Conservation (phyloP, 2,113 vertebrate species). For the Prinia subflava region DNA sequence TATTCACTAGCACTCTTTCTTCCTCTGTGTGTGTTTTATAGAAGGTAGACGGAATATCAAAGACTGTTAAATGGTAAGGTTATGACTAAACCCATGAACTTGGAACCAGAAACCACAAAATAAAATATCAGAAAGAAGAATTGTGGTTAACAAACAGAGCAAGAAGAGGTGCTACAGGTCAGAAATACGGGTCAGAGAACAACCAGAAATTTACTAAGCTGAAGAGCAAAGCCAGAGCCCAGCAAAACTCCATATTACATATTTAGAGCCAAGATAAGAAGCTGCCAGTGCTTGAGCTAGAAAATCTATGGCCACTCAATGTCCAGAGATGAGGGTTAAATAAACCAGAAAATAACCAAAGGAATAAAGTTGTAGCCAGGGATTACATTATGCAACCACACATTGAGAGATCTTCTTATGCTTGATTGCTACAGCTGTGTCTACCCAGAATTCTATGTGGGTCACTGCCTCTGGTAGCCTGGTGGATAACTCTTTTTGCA, state of each 20-base stretch:
- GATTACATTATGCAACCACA: neutral
- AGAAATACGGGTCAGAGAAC: neutral
- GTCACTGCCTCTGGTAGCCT: neutral
- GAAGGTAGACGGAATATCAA: neutral
- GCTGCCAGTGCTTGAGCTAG: neutral
- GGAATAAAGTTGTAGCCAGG: neutral
- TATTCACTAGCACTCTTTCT: neutral
- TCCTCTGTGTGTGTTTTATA: neutral
- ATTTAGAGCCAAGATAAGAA: neutral
- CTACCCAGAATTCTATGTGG: neutral
- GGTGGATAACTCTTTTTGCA: neutral
- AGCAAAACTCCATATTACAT: fast-evolving
- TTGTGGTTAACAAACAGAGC: neutral
- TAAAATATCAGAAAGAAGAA: neutral
- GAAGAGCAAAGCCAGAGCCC: neutral
- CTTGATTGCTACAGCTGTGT: neutral
- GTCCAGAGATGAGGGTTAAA: neutral
- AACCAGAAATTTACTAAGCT: neutral
- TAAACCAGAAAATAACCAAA: neutral
- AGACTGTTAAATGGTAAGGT: neutral
- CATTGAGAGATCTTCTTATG: neutral
- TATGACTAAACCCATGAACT: neutral
- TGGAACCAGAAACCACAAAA: neutral
- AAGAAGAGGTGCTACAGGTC: neutral
- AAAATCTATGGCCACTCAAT: neutral